Conservation (phyloP, 2,797 vertebrate species). For the Ptychobarbus kaznakovi region DNA sequence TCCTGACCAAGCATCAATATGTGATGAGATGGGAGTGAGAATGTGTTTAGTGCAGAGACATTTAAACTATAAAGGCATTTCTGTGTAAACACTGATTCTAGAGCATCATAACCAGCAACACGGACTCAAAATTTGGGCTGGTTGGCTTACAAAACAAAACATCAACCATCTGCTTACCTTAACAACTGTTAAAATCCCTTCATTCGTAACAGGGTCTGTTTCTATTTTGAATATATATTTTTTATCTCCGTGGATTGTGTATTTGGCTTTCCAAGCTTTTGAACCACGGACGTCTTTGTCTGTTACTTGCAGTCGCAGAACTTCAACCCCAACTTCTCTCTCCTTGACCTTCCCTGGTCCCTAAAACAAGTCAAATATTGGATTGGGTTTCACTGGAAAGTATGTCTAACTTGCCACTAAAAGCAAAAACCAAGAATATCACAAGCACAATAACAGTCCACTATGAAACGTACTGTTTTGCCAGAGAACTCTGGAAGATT, state of each 20-base stretch:
- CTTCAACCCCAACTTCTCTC: slow-evolving; percentile 59
- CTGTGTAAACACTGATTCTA: not conserved
- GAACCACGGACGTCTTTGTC: slow-evolving; percentile 70
- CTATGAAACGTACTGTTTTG: slow-evolving; percentile 65
- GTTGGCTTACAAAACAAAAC: not conserved
- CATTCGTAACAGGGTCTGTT: slow-evolving; percentile 75
- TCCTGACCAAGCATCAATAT: no score
- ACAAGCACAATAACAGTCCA: not conserved
- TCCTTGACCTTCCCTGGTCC: slow-evolving; percentile 68
- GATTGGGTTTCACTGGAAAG: not conserved
- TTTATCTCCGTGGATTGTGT: slow-evolving; percentile 67
- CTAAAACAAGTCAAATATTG: slow-evolving; percentile 52
- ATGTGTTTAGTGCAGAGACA: no score
- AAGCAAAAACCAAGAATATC: not conserved
- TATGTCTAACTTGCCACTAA: not conserved
- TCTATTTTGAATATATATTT: slow-evolving; percentile 67
- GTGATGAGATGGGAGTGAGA: no score
- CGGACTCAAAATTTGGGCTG: not conserved
- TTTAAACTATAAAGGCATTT: not conserved
- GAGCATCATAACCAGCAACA: not conserved
- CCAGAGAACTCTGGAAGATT: slow-evolving; percentile 65
- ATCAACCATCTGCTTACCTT: slow-evolving; percentile 69
- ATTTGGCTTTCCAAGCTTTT: slow-evolving; percentile 72
- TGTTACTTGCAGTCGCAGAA: slow-evolving; percentile 67
- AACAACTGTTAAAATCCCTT: slow-evolving; percentile 72